phyloP scores from a whole-genome alignment of 2,797 vertebrate species.

The Kryptolebias ocellatus region DNA sequence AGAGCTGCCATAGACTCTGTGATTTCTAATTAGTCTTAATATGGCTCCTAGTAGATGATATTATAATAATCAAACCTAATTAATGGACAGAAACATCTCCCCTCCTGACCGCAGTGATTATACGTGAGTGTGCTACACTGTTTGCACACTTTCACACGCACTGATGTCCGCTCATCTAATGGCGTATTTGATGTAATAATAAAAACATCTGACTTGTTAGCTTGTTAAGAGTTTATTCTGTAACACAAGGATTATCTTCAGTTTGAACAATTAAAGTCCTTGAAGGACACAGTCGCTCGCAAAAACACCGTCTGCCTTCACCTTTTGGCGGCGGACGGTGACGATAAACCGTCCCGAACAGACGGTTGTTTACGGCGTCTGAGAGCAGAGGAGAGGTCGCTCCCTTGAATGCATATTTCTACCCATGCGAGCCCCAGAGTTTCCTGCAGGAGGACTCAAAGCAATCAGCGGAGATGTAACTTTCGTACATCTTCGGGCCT shows the following conservation, averaged over 20 bases:
- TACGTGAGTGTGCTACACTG: slow-evolving; percentile 55
- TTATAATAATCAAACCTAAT: slow-evolving; percentile 75
- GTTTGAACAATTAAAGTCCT: too few species aligned
- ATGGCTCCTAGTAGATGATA: slow-evolving; percentile 60
- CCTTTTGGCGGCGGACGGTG: too few species aligned
- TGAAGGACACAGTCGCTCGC: too few species aligned
- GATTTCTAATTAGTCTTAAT: slow-evolving; percentile 75
- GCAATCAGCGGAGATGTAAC: slow-evolving; percentile 19
- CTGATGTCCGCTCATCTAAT: not conserved
- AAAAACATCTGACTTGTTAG: slow-evolving; percentile 12
- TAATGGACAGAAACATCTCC: slow-evolving; percentile 64
- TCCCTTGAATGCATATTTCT: slow-evolving; percentile 23
- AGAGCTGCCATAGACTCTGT: slow-evolving; percentile 58
- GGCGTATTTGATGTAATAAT: not conserved
- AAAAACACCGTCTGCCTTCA: too few species aligned
- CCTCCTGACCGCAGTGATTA: slow-evolving; percentile 65
- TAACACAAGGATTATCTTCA: too few species aligned
- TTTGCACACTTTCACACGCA: not conserved
- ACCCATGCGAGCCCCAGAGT: slow-evolving; percentile 14
- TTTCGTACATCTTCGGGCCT: slow-evolving; percentile 40
- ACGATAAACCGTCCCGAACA: slow-evolving; percentile 23
- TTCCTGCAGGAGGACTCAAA: slow-evolving; percentile 27
- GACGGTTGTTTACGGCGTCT: slow-evolving; percentile 30
- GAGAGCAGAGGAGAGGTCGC: slow-evolving; percentile 35
- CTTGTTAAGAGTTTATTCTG: not conserved